Base-by-base conservation (phyloP, 1,140 invertebrate species). In the Plodia interpunctella region DNA sequence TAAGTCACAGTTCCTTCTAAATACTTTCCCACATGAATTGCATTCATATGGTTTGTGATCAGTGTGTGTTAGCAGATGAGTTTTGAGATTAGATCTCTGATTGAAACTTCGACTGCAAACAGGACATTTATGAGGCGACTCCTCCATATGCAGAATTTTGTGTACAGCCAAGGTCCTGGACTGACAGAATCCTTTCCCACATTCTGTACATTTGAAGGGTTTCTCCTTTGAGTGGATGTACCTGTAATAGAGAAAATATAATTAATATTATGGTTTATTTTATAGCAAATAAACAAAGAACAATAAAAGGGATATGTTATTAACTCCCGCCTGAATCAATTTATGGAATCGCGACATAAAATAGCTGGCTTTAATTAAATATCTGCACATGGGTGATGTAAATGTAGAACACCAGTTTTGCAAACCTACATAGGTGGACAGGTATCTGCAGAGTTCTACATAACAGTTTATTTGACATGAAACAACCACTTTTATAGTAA, bases 141-240 rank as follows among this genome's bases (percentile, higher is more conserved):
- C 96, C 79, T 97, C 96, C 94, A 97, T 94, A 81, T 97, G 96
- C 5, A 97, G 91, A 73, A 97, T 97, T 82, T 96, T 97, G 91
- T 99, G 97, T 2, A 98, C 97, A 8, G 97, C 97, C 63, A 99
- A 89, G 0, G 97, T 98, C 35, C 97, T 91, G 15, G 96, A 97
- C 78, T 99, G 98, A 81, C 97, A 98, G 91, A 99, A 99, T 11
- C 97, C 97, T 90, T 98, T 98, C 54, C 97, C 97, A 79, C 98
- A 99, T 87, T 98, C 96, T 15, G 93, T 94, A 85, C 98, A 99
- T 90, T 97, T 98, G 91, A 98, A 99, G 0, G 98, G 97, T 80
- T 98, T 99, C 87, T 98, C 97, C 88, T 98, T 98, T 25, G 96
- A 97, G 89, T 99, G 98, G 66, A 98, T 99, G 83, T 98, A 98